A percentile compares a stretch with the other conserved stretches of the same genome.
Conservation (phyloP, 1,140 invertebrate species). For the Tenebrio molitor region DNA sequence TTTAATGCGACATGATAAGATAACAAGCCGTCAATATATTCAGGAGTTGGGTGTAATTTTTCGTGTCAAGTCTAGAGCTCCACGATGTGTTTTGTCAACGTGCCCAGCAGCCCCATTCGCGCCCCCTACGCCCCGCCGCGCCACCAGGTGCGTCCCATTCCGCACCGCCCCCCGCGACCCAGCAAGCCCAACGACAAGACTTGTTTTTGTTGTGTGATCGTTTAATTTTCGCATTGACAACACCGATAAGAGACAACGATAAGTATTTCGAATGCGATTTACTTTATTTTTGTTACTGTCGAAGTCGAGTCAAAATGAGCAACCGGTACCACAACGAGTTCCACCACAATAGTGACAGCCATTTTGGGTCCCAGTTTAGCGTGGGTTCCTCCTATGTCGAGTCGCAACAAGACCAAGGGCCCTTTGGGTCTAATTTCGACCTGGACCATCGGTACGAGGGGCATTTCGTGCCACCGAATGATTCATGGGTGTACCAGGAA, state of each 20-base stretch:
- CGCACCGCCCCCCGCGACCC: not conserved
- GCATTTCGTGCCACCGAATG: conserved; percentile 12
- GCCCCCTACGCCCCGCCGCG: not conserved
- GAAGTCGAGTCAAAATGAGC: conserved; percentile 15
- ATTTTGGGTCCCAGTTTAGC: conserved; percentile 24
- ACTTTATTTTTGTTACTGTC: not conserved
- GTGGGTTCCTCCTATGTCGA: not conserved
- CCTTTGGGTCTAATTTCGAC: not conserved
- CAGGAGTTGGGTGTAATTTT: too few relatives aligned
- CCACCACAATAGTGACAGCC: conserved; percentile 10
- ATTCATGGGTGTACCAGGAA: not conserved
- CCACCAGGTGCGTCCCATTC: not conserved
- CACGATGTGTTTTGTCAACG: not conserved
- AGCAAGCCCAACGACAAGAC: not conserved
- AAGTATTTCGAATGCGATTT: not conserved
- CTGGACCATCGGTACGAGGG: conserved; percentile 2
- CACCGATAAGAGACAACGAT: not conserved
- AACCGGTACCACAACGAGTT: conserved; percentile 26
- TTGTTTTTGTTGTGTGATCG: conserved; percentile 1
- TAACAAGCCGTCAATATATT: not conserved
- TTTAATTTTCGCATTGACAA: not conserved
- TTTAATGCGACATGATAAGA: not conserved
- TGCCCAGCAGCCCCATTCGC: not conserved
- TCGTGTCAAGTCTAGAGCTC: too few relatives aligned
- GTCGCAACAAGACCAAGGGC: not conserved